phyloP scores from a whole-genome alignment of 1,140 invertebrate genomes.

The Brachionus koreanus region DNA sequence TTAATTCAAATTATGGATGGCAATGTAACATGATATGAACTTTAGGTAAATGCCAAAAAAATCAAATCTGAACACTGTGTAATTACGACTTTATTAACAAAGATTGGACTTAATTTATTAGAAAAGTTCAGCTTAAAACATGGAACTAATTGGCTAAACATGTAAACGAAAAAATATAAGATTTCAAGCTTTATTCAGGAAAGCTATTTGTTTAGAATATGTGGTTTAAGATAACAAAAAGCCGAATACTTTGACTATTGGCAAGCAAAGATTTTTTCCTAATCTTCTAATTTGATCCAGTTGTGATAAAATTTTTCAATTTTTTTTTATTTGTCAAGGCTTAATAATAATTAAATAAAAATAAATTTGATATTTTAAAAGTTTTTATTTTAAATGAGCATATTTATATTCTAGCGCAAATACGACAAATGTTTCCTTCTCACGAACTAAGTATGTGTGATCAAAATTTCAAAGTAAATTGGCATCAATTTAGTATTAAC shows the following conservation, averaged over 20 bases:
- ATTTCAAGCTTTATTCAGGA: too few relatives aligned
- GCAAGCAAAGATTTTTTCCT: not conserved
- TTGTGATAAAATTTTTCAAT: not conserved
- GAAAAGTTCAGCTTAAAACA: too few relatives aligned
- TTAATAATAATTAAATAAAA: not conserved
- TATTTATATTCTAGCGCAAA: not conserved
- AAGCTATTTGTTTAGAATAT: not conserved
- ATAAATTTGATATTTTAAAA: not conserved
- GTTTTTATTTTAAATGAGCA: not conserved
- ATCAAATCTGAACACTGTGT: not conserved
- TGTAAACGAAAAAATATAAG: too few relatives aligned
- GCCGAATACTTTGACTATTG: not conserved
- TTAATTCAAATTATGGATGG: not conserved
- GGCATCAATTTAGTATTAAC: not conserved
- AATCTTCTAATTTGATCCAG: not conserved
- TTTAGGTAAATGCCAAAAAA: not conserved
- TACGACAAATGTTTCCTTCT: not conserved
- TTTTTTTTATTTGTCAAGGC: not conserved
- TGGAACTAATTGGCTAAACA: too few relatives aligned
- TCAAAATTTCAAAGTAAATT: not conserved
- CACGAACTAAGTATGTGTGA: not conserved
- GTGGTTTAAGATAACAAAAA: not conserved
- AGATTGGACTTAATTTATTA: not conserved
- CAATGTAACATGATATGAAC: not conserved
- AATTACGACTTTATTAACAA: not conserved